Percentiles rank a stretch among this genome's conserved stretches.
Evolutionary conservation across 2,797 vertebrate genomes (phyloP).

Genomic region (Mormyrus proboscirostris): DNA sequence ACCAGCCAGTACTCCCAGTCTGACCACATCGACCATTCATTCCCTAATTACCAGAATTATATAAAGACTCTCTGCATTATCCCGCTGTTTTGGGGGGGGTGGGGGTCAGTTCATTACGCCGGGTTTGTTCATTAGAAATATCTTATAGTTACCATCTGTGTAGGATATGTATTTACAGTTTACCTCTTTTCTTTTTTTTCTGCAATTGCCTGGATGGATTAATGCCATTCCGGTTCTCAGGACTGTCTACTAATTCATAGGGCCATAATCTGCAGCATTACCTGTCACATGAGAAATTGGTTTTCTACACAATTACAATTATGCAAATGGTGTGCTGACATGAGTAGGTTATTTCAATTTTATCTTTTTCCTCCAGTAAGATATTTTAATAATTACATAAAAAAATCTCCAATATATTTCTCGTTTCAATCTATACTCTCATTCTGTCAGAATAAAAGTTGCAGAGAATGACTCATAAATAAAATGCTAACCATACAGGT

Average conservation of each 20-base stretch:
- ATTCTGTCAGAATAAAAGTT: background rate
- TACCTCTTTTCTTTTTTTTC: background rate
- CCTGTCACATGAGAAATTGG: slow-evolving; percentile 33
- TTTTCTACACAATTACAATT: slow-evolving; percentile 37
- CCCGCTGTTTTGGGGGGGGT: background rate
- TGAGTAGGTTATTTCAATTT: slow-evolving; percentile 31
- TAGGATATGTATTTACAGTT: background rate
- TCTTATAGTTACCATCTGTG: background rate
- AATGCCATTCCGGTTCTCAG: slow-evolving; percentile 45
- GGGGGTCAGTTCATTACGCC: background rate
- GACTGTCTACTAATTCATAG: slow-evolving; percentile 41
- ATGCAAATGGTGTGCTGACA: slow-evolving; percentile 35
- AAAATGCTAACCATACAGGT: background rate
- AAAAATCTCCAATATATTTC: slow-evolving; percentile 20
- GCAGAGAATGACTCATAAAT: background rate
- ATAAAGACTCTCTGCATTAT: background rate
- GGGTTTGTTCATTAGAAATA: background rate
- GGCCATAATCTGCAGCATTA: slow-evolving; percentile 40
- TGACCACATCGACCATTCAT: background rate
- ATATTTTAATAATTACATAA: background rate
- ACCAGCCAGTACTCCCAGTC: background rate
- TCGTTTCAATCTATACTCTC: background rate
- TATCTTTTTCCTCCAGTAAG: background rate
- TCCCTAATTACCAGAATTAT: background rate
- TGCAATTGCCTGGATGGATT: slow-evolving; percentile 37